phyloP scores from a whole-genome alignment of 1,140 invertebrate species.

The Caenorhabditis tropicalis region DNA sequence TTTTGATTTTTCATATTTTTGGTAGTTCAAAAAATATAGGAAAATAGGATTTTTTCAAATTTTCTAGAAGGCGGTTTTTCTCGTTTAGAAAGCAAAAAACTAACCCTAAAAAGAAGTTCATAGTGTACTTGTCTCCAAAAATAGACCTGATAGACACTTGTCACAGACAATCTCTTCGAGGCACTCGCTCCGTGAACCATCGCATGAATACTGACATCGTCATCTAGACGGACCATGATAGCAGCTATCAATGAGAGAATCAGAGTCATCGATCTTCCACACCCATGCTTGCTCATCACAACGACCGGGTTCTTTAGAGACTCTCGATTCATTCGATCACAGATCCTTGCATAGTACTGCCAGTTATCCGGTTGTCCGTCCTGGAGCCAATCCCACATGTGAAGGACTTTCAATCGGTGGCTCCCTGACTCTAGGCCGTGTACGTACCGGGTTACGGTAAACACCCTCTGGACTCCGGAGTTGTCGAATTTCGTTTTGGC shows the following conservation, averaged over 20 bases:
- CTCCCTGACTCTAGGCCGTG: neutral
- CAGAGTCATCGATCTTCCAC: neutral
- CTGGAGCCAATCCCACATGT: neutral
- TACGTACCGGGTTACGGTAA: neutral
- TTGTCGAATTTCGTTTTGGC: neutral
- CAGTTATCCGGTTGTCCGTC: neutral
- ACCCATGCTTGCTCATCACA: conserved; percentile 3
- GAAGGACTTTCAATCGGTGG: neutral
- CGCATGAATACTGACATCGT: neutral
- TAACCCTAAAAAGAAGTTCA: neutral
- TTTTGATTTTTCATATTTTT: too few relatives aligned
- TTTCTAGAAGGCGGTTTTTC: too few relatives aligned
- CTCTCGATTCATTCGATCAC: neutral
- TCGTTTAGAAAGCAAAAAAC: neutral
- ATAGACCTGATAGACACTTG: neutral
- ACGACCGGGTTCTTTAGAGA: neutral
- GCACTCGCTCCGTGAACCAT: neutral
- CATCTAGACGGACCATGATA: neutral
- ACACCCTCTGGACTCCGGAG: neutral
- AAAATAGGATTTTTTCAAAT: too few relatives aligned
- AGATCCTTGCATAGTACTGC: neutral
- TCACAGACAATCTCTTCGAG: neutral
- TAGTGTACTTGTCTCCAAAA: neutral
- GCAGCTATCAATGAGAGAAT: neutral
- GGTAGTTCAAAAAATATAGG: too few relatives aligned